These are phyloP conservation scores for Tigriopus japonicus DNA, from an alignment of 1,140 invertebrate genomes.

Conservation along the genomic window DNA sequence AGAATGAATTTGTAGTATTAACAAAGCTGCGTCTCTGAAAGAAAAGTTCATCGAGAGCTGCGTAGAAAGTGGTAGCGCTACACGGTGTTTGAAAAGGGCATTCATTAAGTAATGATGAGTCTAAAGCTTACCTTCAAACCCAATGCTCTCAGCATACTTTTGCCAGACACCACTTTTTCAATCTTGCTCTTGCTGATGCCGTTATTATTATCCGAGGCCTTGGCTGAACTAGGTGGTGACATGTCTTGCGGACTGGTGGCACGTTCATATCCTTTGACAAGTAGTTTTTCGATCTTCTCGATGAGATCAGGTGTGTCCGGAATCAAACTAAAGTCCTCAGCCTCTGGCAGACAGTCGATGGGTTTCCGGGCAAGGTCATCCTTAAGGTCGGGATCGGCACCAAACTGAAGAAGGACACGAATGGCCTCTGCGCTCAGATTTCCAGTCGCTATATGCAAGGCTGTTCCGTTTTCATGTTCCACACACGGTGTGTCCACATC, in stretches of 20 bases:
- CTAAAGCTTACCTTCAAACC: slow-evolving; percentile 24
- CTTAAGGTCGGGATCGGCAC: slow-evolving; percentile 19
- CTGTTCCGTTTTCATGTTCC: slow-evolving; percentile 33
- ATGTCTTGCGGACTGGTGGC: neutral
- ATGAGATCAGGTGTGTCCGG: slow-evolving; percentile 23
- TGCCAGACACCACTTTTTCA: slow-evolving; percentile 26
- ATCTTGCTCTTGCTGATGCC: slow-evolving; percentile 17
- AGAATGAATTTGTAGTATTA: too few relatives aligned
- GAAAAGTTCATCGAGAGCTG: too few relatives aligned
- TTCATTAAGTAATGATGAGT: too few relatives aligned
- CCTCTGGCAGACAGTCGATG: slow-evolving; percentile 31
- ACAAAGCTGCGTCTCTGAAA: too few relatives aligned
- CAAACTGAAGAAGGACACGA: slow-evolving; percentile 8
- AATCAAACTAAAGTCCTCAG: slow-evolving; percentile 24
- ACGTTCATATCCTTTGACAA: slow-evolving; percentile 15
- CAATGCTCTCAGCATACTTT: slow-evolving; percentile 30
- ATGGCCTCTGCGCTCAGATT: slow-evolving; percentile 31
- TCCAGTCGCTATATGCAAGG: slow-evolving; percentile 33
- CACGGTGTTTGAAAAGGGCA: too few relatives aligned
- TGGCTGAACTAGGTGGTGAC: neutral
- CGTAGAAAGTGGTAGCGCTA: too few relatives aligned
- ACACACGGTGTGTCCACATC: slow-evolving; percentile 29
- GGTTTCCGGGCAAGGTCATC: slow-evolving; percentile 27
- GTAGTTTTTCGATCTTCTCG: slow-evolving; percentile 22
- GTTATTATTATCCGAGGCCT: slow-evolving; percentile 15